Evolutionary conservation across 2,113 vertebrate genomes (phyloP).

Genomic region (Arenaria interpres): DNA sequence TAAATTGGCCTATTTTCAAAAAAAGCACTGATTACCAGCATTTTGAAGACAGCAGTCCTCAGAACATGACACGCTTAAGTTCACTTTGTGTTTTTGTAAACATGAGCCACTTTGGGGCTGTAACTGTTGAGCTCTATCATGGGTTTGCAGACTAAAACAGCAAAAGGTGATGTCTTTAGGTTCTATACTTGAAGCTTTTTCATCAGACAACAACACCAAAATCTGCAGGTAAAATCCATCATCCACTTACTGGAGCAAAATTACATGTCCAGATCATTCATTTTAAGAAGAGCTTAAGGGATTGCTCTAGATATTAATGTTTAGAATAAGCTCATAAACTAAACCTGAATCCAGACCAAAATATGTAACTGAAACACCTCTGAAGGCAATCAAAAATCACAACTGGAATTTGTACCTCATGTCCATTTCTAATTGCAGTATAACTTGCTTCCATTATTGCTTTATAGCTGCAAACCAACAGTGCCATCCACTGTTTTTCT

Average conservation of each 20-base stretch:
- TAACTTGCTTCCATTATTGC: background rate
- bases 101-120: background rate
- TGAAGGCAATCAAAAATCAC: background rate
- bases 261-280: background rate
- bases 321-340: background rate
- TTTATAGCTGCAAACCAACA: conserved; percentile 69
- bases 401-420: background rate
- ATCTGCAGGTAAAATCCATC: background rate
- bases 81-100: background rate
- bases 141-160: background rate
- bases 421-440: background rate
- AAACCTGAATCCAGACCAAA: background rate
- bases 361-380: background rate
- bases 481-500: conserved; percentile 68
- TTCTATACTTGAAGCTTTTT: background rate
- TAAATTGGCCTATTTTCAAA: background rate
- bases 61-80: background rate
- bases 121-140: background rate
- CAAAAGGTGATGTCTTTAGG: background rate
- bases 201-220: background rate
- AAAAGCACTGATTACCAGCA: background rate
- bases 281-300: background rate
- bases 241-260: background rate
- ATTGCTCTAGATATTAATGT: background rate
- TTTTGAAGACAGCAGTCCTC: background rate